Percentiles rank a stretch among this genome's conserved stretches.
Evolutionary conservation across 2,888 invertebrate genomes (phyloP).

Genomic region (Chouioia cunea): DNA sequence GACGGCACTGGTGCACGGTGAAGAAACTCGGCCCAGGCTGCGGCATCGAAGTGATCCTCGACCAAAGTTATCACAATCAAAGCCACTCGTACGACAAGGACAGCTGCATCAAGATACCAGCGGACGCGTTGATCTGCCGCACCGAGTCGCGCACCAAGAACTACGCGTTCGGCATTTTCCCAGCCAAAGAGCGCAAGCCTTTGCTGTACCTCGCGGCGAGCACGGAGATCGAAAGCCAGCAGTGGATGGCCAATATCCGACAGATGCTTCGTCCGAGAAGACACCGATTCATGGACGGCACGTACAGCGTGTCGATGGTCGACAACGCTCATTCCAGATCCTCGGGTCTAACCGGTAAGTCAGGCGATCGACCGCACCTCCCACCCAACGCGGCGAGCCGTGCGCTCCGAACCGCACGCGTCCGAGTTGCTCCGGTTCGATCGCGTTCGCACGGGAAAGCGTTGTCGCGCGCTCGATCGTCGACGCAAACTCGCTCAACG

Average conservation of each 20-base stretch:
- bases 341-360: constrained; percentile 71
- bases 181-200: constrained; percentile 73
- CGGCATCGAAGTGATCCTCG: constrained; percentile 57
- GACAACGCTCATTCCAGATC: constrained; percentile 75
- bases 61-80: constrained; percentile 52
- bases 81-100: constrained; percentile 52
- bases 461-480: not conserved
- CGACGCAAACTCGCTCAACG: too few species aligned
- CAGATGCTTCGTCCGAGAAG: constrained; percentile 66
- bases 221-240: constrained; percentile 76
- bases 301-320: constrained; percentile 75
- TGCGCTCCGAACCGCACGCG: constrained; percentile 23
- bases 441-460: constrained; percentile 2
- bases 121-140: constrained; percentile 74
- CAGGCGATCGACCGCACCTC: too few species aligned
- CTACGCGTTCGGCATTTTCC: constrained; percentile 79
- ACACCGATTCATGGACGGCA: constrained; percentile 69
- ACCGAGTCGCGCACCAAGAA: constrained; percentile 78
- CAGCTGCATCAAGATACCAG: constrained; percentile 69
- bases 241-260: constrained; percentile 75
- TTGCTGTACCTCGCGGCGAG: constrained; percentile 76
- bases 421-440: constrained; percentile 5
- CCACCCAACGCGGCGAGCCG: too few species aligned
- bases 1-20: constrained; percentile 63
- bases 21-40: constrained; percentile 56